phyloP scores from a whole-genome alignment of 2,888 invertebrate species.

The Cheilosia soror region DNA sequence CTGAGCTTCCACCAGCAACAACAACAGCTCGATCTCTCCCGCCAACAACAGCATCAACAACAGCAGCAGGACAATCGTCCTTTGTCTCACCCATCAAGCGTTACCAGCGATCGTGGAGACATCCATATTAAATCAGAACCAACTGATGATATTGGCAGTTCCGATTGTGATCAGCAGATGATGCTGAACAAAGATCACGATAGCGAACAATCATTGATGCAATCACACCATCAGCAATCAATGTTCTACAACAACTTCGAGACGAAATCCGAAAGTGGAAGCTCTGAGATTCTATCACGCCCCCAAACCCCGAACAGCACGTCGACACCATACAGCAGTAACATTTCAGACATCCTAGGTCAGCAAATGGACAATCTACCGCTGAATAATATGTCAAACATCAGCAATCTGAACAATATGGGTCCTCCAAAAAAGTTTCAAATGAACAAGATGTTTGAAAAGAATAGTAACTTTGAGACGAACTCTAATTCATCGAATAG shows the following conservation, averaged over 20 bases:
- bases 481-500: constrained; percentile 91
- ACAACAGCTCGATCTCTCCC: constrained; percentile 76
- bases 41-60: constrained; percentile 73
- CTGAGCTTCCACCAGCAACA: constrained; percentile 76
- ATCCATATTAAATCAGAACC: constrained; percentile 87
- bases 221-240: constrained; percentile 84
- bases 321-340: constrained; percentile 79
- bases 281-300: constrained; percentile 83
- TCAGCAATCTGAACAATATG: constrained; percentile 81
- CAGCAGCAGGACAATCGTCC: constrained; percentile 78
- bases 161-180: constrained; percentile 71
- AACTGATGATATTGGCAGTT: constrained; percentile 84
- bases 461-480: constrained; percentile 83
- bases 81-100: constrained; percentile 80
- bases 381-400: constrained; percentile 77
- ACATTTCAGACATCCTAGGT: constrained; percentile 81
- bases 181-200: constrained; percentile 55
- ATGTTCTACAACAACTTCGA: constrained; percentile 85
- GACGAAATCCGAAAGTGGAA: constrained; percentile 83
- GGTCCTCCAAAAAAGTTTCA: constrained; percentile 84
- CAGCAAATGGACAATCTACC: constrained; percentile 83
- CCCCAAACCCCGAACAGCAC: constrained; percentile 82
- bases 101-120: constrained; percentile 76
- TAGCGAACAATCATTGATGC: constrained; percentile 69
- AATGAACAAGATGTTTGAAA: constrained; percentile 82